Evolutionary conservation across 2,113 vertebrate species (phyloP).

Genomic region (Galeopterus variegatus): DNA sequence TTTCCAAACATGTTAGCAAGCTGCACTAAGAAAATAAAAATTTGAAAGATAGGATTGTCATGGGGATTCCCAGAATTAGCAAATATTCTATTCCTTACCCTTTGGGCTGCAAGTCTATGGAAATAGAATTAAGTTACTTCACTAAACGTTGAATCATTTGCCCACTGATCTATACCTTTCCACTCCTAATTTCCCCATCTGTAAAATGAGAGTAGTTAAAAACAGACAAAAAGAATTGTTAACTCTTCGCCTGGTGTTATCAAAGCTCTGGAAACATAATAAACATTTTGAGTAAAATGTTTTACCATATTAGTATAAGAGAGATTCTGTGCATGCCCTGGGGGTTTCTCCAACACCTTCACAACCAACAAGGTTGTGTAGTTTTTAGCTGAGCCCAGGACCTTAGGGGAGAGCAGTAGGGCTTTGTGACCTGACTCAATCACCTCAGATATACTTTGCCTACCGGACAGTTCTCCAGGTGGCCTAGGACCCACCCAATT

Average conservation of each 20-base stretch:
- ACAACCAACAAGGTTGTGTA: neutral
- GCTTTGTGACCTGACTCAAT: neutral
- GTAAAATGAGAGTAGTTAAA: neutral
- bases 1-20: slow-evolving; percentile 71
- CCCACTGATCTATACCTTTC: neutral
- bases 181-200: neutral
- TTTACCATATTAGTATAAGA: neutral
- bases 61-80: neutral
- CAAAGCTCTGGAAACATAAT: neutral
- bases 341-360: neutral
- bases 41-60: slow-evolving; percentile 51
- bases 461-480: too few relatives aligned
- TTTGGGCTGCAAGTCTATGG: neutral
- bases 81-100: neutral
- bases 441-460: neutral
- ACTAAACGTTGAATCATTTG: neutral
- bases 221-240: neutral
- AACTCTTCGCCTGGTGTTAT: neutral
- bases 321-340: neutral
- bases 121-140: neutral
- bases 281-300: neutral
- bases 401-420: neutral
- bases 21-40: slow-evolving; percentile 74
- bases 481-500: neutral
- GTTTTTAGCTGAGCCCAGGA: neutral